Conservation (phyloP, 2,113 vertebrate genomes). For the Chamaea fasciata region DNA sequence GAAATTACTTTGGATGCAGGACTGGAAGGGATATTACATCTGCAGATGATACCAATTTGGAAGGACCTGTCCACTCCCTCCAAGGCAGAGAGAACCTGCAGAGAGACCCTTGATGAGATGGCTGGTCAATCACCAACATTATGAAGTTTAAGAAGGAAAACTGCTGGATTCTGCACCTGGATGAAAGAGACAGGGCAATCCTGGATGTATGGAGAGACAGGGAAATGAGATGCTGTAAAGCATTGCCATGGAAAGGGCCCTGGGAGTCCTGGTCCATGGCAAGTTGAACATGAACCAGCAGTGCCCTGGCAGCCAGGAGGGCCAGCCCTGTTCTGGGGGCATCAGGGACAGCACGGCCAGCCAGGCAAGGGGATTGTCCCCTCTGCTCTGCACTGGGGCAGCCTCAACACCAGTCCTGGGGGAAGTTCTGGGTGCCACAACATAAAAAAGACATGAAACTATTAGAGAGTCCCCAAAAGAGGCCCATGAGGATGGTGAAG, state of each 20-base stretch:
- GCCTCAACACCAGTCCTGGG: fast-evolving
- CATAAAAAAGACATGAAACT: fast-evolving
- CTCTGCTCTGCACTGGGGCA: fast-evolving
- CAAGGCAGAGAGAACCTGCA: not conserved
- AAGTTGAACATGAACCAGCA: not conserved
- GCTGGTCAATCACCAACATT: not conserved
- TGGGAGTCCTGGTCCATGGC: fast-evolving
- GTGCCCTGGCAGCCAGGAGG: not conserved
- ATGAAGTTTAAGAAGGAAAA: not conserved
- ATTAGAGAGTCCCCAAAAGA: not conserved
- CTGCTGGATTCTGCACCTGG: not conserved
- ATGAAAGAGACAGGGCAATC: not conserved
- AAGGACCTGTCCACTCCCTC: not conserved
- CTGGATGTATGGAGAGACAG: not conserved
- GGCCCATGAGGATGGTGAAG: not conserved
- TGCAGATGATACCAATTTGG: not conserved
- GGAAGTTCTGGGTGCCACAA: not conserved
- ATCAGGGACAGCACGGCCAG: fast-evolving
- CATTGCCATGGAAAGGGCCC: not conserved
- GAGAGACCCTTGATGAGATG: not conserved
- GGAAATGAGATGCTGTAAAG: not conserved
- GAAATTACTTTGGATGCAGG: not conserved
- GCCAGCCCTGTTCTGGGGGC: fast-evolving
- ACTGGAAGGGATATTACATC: fast-evolving
- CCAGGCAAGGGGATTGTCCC: fast-evolving